Evolutionary conservation across 2,113 vertebrate species (phyloP).

Genomic region (Diphyllodes magnificus): DNA sequence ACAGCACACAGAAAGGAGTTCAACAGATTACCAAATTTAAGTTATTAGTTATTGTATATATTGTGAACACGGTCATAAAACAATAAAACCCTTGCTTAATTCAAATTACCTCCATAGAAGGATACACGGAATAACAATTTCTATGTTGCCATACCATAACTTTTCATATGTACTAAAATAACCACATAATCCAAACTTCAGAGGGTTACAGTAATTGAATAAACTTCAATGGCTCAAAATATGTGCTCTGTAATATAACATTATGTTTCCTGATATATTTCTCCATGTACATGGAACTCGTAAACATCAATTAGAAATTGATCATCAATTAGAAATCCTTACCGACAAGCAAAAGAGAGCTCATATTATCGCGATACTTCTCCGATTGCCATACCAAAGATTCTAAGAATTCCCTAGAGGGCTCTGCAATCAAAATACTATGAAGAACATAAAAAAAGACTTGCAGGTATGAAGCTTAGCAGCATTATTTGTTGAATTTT

Average conservation of each 20-base stretch:
- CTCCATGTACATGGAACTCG: background rate
- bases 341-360: constrained; percentile 60
- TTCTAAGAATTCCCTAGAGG: constrained; percentile 15
- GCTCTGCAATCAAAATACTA: constrained; percentile 55
- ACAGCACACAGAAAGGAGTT: background rate
- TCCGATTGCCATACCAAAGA: constrained; percentile 52
- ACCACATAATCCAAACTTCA: background rate
- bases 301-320: background rate
- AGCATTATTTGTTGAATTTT: background rate
- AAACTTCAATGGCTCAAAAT: background rate
- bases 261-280: background rate
- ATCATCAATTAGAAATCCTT: constrained; percentile 23
- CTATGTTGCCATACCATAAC: background rate
- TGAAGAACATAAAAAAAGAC: background rate
- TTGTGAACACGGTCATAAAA: background rate
- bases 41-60: background rate
- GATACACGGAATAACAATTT: background rate
- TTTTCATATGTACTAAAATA: background rate
- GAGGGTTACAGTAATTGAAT: background rate
- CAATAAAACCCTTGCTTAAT: background rate
- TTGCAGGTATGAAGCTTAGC: background rate
- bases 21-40: background rate
- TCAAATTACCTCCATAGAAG: background rate
- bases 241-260: background rate
- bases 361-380: constrained; percentile 46